Conservation (phyloP, 2,797 vertebrate genomes). For the Carcharodon carcharias region DNA sequence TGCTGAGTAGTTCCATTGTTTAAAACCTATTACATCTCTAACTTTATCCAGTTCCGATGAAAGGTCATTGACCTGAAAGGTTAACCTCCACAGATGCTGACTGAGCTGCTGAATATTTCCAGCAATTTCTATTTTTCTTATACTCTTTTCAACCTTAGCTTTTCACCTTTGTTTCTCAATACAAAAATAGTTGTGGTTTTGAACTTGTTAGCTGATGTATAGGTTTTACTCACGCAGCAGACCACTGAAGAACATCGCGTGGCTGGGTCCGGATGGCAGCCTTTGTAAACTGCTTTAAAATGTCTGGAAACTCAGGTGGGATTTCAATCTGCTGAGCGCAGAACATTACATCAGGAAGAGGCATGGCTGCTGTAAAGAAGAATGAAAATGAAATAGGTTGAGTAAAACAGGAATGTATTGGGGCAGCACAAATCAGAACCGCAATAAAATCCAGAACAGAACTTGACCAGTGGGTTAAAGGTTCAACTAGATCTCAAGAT, state of each 20-base stretch:
- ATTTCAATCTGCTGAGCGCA: slow-evolving; percentile 89
- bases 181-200: neutral
- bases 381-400: slow-evolving; percentile 29
- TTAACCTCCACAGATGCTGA: neutral
- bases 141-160: neutral
- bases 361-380: slow-evolving; percentile 60
- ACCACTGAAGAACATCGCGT: slow-evolving; percentile 77
- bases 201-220: neutral
- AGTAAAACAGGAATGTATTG: neutral
- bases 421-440: neutral
- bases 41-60: neutral
- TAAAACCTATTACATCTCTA: neutral
- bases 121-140: neutral
- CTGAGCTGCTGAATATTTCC: neutral
- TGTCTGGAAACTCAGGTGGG: slow-evolving; percentile 75
- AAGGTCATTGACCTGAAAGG: neutral
- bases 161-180: neutral
- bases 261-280: slow-evolving; percentile 90
- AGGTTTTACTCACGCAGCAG: slow-evolving; percentile 68
- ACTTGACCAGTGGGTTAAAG: neutral
- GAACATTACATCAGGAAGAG: slow-evolving; percentile 77
- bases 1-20: neutral
- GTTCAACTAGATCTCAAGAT: neutral
- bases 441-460: neutral
- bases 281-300: slow-evolving; percentile 90